Conservation (phyloP, 1,140 invertebrate species). For the Bradysia coprophila region DNA sequence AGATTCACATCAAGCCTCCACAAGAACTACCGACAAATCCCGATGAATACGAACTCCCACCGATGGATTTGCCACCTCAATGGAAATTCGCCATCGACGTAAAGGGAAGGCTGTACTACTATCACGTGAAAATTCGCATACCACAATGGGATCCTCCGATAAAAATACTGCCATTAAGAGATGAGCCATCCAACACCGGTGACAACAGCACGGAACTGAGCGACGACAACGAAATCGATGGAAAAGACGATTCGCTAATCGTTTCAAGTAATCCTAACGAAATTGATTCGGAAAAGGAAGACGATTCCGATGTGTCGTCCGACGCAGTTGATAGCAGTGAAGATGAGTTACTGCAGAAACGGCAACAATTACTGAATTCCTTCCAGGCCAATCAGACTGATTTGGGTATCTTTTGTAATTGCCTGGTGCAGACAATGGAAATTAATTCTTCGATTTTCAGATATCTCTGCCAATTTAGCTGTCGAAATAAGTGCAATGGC, state of each 20-base stretch:
- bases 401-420: too few species aligned
- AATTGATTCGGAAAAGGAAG: too few species aligned
- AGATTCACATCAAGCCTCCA: conserved; percentile 8
- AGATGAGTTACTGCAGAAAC: too few species aligned
- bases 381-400: too few species aligned
- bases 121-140: conserved; percentile 63
- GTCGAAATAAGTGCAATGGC: background rate
- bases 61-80: conserved; percentile 54
- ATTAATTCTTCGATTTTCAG: too few species aligned
- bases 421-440: too few species aligned
- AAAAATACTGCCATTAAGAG: conserved; percentile 13
- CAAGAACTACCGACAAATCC: conserved; percentile 15
- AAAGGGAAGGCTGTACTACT: conserved; percentile 77
- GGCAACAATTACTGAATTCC: too few species aligned
- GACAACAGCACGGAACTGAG: conserved; percentile 8
- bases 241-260: conserved; percentile 13
- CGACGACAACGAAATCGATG: conserved; percentile 7
- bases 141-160: conserved; percentile 78
- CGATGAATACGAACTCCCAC: conserved; percentile 23
- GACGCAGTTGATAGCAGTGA: too few species aligned
- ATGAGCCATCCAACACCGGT: conserved; percentile 7
- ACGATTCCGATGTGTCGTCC: too few species aligned
- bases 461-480: background rate
- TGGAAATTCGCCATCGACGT: conserved; percentile 73
- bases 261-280: too few species aligned